Conservation (phyloP, 2,888 invertebrate genomes). For the Himalopsyche kuldschensis region DNA sequence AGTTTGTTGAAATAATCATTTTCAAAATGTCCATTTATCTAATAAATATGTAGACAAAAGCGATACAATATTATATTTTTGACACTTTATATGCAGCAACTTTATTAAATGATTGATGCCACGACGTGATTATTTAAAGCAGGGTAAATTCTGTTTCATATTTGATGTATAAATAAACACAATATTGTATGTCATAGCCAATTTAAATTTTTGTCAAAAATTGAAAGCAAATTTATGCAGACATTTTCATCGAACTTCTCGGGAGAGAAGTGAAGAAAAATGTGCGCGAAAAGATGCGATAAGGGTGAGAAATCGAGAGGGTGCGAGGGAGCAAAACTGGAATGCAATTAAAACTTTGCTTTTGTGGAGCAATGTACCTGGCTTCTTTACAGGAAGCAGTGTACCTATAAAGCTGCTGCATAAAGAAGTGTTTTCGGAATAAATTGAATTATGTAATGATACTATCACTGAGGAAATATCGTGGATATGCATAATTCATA, state of each 20-base stretch:
- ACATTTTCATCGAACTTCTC: neutral
- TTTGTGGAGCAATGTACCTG: neutral
- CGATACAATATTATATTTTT: too few relatives aligned
- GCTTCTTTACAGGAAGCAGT: neutral
- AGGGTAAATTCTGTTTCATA: too few relatives aligned
- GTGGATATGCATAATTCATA: neutral
- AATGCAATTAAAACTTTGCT: conserved; percentile 29
- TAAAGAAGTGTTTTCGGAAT: neutral
- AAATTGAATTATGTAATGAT: neutral
- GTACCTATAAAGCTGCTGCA: neutral
- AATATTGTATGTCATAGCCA: too few relatives aligned
- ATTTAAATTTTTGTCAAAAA: too few relatives aligned
- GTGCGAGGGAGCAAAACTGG: neutral
- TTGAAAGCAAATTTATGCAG: too few relatives aligned
- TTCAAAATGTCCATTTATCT: too few relatives aligned
- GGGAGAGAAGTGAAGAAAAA: neutral
- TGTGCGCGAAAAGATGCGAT: neutral
- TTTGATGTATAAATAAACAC: too few relatives aligned
- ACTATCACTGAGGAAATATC: neutral
- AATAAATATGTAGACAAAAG: too few relatives aligned
- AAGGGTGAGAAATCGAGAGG: conserved; percentile 2
- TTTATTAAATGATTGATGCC: too few relatives aligned
- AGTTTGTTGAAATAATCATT: too few relatives aligned
- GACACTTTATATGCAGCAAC: too few relatives aligned
- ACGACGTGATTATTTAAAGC: too few relatives aligned